A percentile compares a stretch with the other conserved stretches of the same genome.
Conservation (phyloP, 2,797 vertebrate genomes). For the Halcyon smyrnensis region DNA sequence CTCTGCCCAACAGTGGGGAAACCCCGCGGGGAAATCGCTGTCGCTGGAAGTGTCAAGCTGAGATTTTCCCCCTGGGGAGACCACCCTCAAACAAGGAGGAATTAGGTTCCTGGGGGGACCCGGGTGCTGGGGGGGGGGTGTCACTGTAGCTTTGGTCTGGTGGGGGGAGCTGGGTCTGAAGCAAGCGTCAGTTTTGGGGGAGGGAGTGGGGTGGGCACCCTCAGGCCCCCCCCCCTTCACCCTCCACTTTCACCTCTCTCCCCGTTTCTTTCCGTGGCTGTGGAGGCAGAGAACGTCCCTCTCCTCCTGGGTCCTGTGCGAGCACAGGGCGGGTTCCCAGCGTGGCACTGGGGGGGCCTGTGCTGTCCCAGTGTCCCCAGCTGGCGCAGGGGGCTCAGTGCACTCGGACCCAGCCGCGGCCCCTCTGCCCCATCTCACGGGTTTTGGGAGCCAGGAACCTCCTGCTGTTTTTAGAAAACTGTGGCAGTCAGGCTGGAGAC, state of each 20-base stretch:
- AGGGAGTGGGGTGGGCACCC: background rate
- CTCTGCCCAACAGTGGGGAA: background rate
- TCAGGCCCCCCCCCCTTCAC: background rate
- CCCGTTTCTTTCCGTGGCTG: rapidly evolving
- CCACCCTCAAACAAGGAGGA: background rate
- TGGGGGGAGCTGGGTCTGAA: background rate
- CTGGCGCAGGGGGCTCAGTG: rapidly evolving
- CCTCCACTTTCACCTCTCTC: background rate
- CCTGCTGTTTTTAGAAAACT: background rate
- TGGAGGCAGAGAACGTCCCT: background rate
- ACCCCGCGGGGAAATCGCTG: too few species aligned
- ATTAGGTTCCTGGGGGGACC: rapidly evolving
- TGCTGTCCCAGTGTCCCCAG: background rate
- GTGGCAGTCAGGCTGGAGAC: slow-evolving; percentile 16
- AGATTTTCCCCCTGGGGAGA: background rate
- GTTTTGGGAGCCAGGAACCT: background rate
- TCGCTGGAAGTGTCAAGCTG: background rate
- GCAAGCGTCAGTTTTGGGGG: rapidly evolving
- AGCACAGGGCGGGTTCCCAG: background rate
- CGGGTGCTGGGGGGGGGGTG: rapidly evolving
- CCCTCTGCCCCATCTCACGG: rapidly evolving
- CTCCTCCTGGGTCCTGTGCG: background rate
- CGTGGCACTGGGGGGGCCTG: background rate
- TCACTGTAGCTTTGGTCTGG: background rate
- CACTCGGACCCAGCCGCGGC: background rate